Evolutionary conservation across 2,888 invertebrate species (phyloP), one percentile per base, ranked within the genome.

Genomic region (Plemyria rubiginata): DNA sequence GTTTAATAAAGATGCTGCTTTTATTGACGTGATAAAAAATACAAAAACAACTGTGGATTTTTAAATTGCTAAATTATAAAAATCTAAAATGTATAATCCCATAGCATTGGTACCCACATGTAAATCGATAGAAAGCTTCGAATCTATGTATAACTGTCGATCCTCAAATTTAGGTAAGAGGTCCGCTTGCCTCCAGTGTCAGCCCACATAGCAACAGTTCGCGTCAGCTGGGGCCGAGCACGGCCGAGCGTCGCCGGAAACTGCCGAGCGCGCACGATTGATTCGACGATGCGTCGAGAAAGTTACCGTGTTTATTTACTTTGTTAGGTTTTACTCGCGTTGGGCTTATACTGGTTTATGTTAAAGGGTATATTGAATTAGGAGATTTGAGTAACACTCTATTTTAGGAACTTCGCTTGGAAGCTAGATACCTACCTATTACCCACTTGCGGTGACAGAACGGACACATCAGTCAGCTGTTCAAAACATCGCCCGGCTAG

Each of bases 141-240:
- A 41, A 46, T n/a, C 13, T 4, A 40, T 2, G 43, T 8, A 7
- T 46, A 29, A 12, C n/a, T 28, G n/a, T 3, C 9, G 12, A 13
- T 52, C 15, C 0, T n/a, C 15, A 5, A 41, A 52, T 43, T 15
- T 9, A 2, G 13, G 15, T 7, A 29, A 15, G 38, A 40, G 46
- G 91, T 86, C 91, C 86, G 77, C 63, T 76, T 71, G 2, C 57
- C 78, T 75, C 80, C 60, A 43, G 60, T 73, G 81, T 36, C 67
- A 73, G 70, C 81, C 89, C 90, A 88, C 90, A 85, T 92, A 90
- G 91, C 92, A 92, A 92, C 91, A 92, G 88, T 76, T 85, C 81
- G 75, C 80, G 83, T 89, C 91, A 90, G 90, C 90, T 90, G 86
- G n/a, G 79, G 84, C 74, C 81, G 82, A 73, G 68, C 66, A 60